Base-by-base conservation (phyloP, 2,113 vertebrate species). In the Mirounga angustirostris region DNA sequence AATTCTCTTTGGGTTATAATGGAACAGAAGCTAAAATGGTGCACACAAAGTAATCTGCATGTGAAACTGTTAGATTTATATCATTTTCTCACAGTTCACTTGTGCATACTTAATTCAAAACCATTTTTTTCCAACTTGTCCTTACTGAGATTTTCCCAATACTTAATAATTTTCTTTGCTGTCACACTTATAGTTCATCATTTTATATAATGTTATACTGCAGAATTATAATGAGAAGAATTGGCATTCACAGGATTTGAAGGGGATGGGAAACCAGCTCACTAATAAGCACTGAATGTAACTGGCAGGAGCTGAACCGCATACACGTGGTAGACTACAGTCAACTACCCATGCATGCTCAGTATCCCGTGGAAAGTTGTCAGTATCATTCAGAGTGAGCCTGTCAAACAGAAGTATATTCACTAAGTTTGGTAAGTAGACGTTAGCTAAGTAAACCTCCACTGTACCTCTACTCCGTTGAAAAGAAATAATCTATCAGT, bases 101-200 rank as follows among this genome's bases (percentile, higher is more conserved):
- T 79, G 26, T 22, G 7, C n/a, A 88, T 14, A 63, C 14, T 90
- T 89, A 90, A 96, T 61, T 93, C 28, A 81, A 91, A 92, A 82
- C 79, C 63, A 94, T 56, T 81, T 83, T 80, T 74, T 84, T 91
- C 36, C 22, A 94, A 63, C 36, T 91, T 94, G 22, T 73, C 40
- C 43, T 91, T 84, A 79, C 36, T 92, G 54, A 94, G 24, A 74
- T 93, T 92, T 92, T n/a, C 63, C 74, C 94, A 90, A 71, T 50
- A 90, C 13, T 85, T 40, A 71, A 54, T 76, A 83, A 54, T 52
- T 95, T 97, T 80, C 36, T 69, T 95, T 74, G 22, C 50, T 94
- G 50, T n/a, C 43, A 69, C 28, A 84, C 1, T 90, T 56, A 94
- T 2, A 81, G 16, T 36, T 92, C 52, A 96, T 78, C 28, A 21